Evolutionary conservation across 1,140 invertebrate genomes (phyloP), one percentile per base, ranked within the genome.

Genomic region (Homarus americanus): DNA sequence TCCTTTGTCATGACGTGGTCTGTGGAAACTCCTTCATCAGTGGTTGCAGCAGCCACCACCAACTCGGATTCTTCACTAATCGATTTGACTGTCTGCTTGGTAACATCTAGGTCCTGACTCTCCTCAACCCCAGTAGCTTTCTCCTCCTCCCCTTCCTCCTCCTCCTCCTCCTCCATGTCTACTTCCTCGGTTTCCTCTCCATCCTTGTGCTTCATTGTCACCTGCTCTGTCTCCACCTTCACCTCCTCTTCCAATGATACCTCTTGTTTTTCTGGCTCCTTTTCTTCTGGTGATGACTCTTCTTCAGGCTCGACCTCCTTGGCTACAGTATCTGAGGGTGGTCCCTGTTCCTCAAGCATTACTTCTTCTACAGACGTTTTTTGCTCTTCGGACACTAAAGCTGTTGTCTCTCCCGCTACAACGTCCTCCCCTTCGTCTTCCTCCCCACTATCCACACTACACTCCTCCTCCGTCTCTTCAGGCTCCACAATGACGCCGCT

Each of bases 401-500:
- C 28, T 28, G n/a, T 24, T 9, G 63, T 69, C 32, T 5, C n/a
- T 69, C 63, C n/a, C 32, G 63, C 3, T 41, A 12, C 36, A 63
- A 34, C 32, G 1, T 38, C 36, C 12, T 20, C 28, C 0, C 38
- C 58, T 36, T 53, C 72, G 36, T 15, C 5, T 49, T 75, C 73
- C 40, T 20, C 84, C 9, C 17, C 73, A 4, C 63, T n/a, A n/a
- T n/a, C n/a, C n/a, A n/a, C n/a, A n/a, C n/a, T n/a, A n/a, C n/a
- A n/a, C 41, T 84, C 82, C 24, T 72, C 82, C 5, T 72, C 82
- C 36, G 32, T 17, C 28, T 72, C 63, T 24, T 69, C 82, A 28
- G 3, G 34, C 36, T 84, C 34, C 66, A 84, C 66, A 2, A 84
- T 38, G 32, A 84, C 38, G 2, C 82, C 63, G 41, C 82, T 84